Conservation (phyloP, 2,797 vertebrate species). For the Morus bassanus region DNA sequence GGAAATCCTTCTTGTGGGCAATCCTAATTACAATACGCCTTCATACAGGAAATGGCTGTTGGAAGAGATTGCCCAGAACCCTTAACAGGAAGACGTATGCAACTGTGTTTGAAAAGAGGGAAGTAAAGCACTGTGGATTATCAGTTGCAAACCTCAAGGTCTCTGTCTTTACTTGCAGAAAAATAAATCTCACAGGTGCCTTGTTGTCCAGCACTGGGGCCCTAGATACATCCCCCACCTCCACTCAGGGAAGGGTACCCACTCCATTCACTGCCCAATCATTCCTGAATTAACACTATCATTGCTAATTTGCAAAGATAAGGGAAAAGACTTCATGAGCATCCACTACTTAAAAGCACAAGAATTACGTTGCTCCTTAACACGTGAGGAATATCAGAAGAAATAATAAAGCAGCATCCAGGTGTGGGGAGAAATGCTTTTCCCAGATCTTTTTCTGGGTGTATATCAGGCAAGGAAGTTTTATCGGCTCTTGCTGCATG, state of each 20-base stretch:
- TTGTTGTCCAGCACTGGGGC: background rate
- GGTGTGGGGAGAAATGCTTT: background rate
- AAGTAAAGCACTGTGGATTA: background rate
- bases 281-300: background rate
- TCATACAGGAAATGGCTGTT: background rate
- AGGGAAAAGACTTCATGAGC: background rate
- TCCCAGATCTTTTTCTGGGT: background rate
- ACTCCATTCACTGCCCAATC: background rate
- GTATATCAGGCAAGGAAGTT: background rate
- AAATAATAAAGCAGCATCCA: background rate
- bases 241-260: background rate
- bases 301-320: background rate
- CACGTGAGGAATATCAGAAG: background rate
- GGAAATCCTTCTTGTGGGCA: background rate
- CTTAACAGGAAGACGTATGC: background rate
- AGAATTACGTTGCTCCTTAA: background rate
- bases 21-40: background rate
- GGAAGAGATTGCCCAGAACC: conserved; percentile 2
- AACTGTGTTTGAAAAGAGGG: background rate
- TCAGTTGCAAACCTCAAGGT: background rate
- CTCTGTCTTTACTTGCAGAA: background rate
- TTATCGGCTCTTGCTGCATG: background rate
- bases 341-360: background rate
- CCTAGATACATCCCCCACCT: background rate
- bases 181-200: background rate